Evolutionary conservation across 2,888 invertebrate genomes (phyloP).

Genomic region (Chymomyza caudatula): DNA sequence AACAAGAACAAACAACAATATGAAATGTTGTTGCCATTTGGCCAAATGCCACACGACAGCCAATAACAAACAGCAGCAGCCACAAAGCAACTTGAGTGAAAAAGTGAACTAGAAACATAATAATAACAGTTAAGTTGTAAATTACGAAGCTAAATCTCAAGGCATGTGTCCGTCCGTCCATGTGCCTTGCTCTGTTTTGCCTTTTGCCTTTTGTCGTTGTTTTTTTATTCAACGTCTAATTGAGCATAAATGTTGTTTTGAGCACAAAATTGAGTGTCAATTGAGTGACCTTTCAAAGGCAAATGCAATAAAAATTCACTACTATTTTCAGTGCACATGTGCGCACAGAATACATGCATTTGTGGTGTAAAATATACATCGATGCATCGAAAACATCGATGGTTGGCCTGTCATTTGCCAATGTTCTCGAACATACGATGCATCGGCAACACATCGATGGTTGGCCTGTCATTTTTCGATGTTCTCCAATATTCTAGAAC

Average conservation of each 20-base stretch:
- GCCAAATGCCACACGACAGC: conserved; percentile 56
- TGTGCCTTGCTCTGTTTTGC: conserved; percentile 18
- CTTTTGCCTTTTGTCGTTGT: neutral
- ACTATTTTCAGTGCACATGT: neutral
- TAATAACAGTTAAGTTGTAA: conserved; percentile 16
- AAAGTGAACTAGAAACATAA: conserved; percentile 18
- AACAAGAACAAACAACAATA: neutral
- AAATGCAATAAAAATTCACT: too few species aligned
- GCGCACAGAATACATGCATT: too few species aligned
- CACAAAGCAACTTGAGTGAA: conserved; percentile 20
- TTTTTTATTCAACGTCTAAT: conserved; percentile 7
- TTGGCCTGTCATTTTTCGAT: too few species aligned
- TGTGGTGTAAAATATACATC: too few species aligned
- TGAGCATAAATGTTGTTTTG: conserved; percentile 26
- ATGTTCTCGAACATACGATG: too few species aligned
- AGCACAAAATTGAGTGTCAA: conserved; percentile 31
- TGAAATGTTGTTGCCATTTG: conserved; percentile 65
- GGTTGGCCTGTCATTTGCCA: too few species aligned
- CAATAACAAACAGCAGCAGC: conserved; percentile 16
- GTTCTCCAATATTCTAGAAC: too few species aligned
- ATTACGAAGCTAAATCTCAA: conserved; percentile 25
- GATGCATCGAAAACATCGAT: too few species aligned
- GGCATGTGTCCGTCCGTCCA: conserved; percentile 11
- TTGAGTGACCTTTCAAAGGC: conserved; percentile 37
- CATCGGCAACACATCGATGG: too few species aligned